Evolutionary conservation across 2,797 vertebrate genomes (phyloP).

Genomic region (Crocodylus rhombifer): DNA sequence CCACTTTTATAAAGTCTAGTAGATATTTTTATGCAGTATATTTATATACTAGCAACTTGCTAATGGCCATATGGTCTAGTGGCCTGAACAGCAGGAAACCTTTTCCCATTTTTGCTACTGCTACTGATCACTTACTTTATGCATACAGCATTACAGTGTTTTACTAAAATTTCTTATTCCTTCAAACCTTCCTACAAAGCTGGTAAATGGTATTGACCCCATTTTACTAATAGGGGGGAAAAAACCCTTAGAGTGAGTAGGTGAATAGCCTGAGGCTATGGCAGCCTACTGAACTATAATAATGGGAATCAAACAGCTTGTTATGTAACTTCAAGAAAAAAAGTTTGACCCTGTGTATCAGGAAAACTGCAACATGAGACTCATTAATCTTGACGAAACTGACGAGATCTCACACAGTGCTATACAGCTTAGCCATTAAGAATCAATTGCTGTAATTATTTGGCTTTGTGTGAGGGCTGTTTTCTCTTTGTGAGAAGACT

Average conservation of each 20-base stretch:
- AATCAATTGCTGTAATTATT: fast-evolving
- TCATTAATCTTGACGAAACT: background rate
- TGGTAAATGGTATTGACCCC: background rate
- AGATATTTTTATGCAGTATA: background rate
- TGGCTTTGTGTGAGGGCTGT: background rate
- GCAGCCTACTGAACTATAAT: background rate
- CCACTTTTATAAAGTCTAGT: background rate
- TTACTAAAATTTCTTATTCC: background rate
- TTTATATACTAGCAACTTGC: background rate
- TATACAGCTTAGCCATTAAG: background rate
- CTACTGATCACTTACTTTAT: background rate
- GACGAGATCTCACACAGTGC: background rate
- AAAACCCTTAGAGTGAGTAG: background rate
- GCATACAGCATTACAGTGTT: background rate
- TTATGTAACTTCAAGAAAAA: background rate
- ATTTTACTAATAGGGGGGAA: background rate
- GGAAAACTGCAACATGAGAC: background rate
- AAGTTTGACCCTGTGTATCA: background rate
- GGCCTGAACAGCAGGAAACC: background rate
- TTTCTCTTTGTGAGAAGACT: fast-evolving
- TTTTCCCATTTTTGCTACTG: background rate
- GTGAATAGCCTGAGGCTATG: background rate
- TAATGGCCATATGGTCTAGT: background rate
- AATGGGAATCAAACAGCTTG: fast-evolving
- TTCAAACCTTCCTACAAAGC: background rate